Evolutionary conservation across 2,888 invertebrate species (phyloP), one percentile per base, ranked within the genome.

Genomic region (Drosophila neotestacea): DNA sequence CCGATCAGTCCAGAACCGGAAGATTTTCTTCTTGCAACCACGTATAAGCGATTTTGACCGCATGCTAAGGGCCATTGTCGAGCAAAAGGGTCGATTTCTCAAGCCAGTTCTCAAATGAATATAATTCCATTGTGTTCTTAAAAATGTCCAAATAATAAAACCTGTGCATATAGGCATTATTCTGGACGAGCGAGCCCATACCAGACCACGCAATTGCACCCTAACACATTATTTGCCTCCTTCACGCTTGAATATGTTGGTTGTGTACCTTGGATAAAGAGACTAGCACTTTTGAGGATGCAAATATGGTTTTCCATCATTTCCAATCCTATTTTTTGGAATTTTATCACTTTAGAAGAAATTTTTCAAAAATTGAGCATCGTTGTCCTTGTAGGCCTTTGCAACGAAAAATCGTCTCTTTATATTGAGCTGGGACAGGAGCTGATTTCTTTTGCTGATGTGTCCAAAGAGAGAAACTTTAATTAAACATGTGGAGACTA

Each of bases 401-500:
- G 6, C 30, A 38, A n/a, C 11, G n/a, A 5, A 38, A 11, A 38
- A 11, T 1, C n/a, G 11, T 5, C 5, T 38, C 11, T n/a, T 4
- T 4, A 36, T 36, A 11, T n/a, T 38, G 1, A n/a, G 36, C 5
- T 38, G 5, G 11, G 36, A 38, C n/a, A 38, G 36, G 5, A 38
- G 36, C 36, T 11, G 36, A 4, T n/a, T n/a, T 1, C 36, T 38
- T 38, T n/a, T 38, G 36, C 36, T 38, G 11, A 38, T n/a, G 36
- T 5, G 44, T 32, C 52, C 34, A 30, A 48, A 34, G 48, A 48
- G 46, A 28, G 6, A 10, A 11, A 10, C 46, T 46, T 46, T n/a
- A 30, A 11, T 46, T 47, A 32, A 47, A 32, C 47, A 32, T 47
- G 32, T 47, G 6, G n/a, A 6, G n/a, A 47, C 47, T n/a, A 48